Base-by-base conservation (phyloP, 1,140 invertebrate species). In the Conus betulinus region DNA sequence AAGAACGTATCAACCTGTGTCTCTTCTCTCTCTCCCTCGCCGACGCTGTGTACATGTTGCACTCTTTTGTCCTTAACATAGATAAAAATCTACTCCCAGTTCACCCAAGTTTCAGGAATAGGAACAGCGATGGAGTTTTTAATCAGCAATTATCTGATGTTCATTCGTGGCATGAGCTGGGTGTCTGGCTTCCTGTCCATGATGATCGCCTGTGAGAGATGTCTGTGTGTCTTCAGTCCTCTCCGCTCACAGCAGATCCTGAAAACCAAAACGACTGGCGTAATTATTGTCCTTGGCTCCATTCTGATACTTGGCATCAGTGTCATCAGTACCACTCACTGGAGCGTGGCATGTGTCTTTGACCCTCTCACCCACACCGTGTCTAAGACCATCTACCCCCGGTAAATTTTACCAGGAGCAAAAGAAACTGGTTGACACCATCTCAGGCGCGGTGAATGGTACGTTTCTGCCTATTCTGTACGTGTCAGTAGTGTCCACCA, bases 1-100 rank as follows among this genome's bases (percentile, higher is more conserved):
- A 71, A 60, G 84, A 85, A 55, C 23, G 84, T 27, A 85, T 85
- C 84, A 85, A 85, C 84, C 20, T 85, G 23, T 85, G 84, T 51
- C 25, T 85, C 8, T 85, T 85, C 57, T 63, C n/a, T 20, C 11
- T 67, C 17, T 63, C 84, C 11, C 84, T 85, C 25, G n/a, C 39
- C 3, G 84, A 85, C 60, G 6, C 67, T 3, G 25, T 85, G 4
- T 71, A 85, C 20, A 67, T 85, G 23, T 13, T 71, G 11, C 25
- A 60, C 5, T n/a, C 25, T n/a, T 85, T 85, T 85, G 4, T 51
- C 2, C 63, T 85, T 1, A 25, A 67, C 8, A 3, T 25, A 0
- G 84, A 71, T n/a, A 71, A 20, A n/a, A 10, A 67, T 67, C n/a
- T 25, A 25, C n/a, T 20, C 67, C 8, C n/a, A 25, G 25, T 27